Base-by-base conservation (phyloP, 1,140 invertebrate species). In the Bombus soroeensis region DNA sequence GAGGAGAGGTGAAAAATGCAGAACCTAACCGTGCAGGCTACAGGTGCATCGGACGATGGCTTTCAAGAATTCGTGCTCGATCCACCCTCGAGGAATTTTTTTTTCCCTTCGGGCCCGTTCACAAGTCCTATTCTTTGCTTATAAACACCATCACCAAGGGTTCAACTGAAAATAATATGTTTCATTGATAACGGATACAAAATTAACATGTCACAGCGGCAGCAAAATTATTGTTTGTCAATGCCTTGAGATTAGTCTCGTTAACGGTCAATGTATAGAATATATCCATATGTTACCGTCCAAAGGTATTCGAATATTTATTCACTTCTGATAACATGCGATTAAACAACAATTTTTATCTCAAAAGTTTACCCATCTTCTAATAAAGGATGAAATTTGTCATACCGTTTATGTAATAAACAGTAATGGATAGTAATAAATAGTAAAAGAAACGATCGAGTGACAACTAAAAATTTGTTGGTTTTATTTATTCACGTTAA, bases 11-110 rank as follows among this genome's bases (percentile, higher is more conserved):
- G 81, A 87, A 81, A 87, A 81, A 87, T 90, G 88, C 89, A 90
- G 85, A 87, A 87, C 78, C 85, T 87, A 89, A 90, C 89, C 89
- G 83, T 80, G 83, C 77, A 85, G 76, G 66, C 13, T 80, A 90
- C 89, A 90, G 89, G 89, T 90, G 89, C 89, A 91, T 91, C 89
- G 89, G 86, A 82, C 83, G 88, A 90, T 90, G 88, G 75, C 89
- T 90, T 89, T 90, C 83, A 89, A 82, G 89, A 90, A 90, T 90
- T 90, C 89, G 89, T 90, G 89, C 88, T 80, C 88, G 82, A 90
- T 90, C 88, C 88, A 90, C 88, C 89, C 88, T 90, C 88, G 86
- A 88, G 85, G 81, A 82, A 90, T 87, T 82, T 75, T 80, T 80
- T 87, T 87, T 84, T 64, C 47, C 75, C 81, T 12, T n/a, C 13